These are phyloP conservation scores for Brachionus manjavacas DNA, from an alignment of 1,140 invertebrate genomes.

Conservation along the genomic window DNA sequence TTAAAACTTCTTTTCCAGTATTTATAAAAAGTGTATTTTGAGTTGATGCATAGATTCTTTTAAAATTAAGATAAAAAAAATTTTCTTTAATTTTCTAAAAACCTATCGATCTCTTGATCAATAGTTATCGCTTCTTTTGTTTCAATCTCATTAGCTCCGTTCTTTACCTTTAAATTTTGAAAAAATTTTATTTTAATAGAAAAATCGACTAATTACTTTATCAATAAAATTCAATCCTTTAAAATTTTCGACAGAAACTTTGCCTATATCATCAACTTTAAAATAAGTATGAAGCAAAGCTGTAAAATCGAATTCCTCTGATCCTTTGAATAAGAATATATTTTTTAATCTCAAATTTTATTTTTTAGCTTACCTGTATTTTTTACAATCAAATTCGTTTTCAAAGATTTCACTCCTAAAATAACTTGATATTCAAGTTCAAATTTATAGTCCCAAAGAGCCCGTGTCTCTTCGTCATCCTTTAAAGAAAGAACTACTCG, in stretches of 20 bases:
- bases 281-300: slow-evolving; percentile 88
- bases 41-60: slow-evolving; percentile 81
- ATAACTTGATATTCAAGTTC: slow-evolving; percentile 70
- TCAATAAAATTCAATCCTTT: slow-evolving; percentile 85
- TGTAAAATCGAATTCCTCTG: slow-evolving; percentile 79
- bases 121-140: slow-evolving; percentile 79
- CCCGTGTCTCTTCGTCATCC: slow-evolving; percentile 83
- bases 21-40: slow-evolving; percentile 85
- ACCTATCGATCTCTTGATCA: slow-evolving; percentile 77
- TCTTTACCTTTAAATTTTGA: slow-evolving; percentile 47
- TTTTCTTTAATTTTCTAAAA: neutral
- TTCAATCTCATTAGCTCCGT: slow-evolving; percentile 76
- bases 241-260: slow-evolving; percentile 81
- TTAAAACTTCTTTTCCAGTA: slow-evolving; percentile 80
- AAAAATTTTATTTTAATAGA: no score
- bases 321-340: slow-evolving; percentile 60
- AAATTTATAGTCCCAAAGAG: slow-evolving; percentile 83
- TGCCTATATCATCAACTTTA: slow-evolving; percentile 82
- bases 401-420: slow-evolving; percentile 68
- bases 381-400: slow-evolving; percentile 46
- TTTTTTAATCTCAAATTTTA: no score
- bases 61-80: neutral
- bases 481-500: slow-evolving; percentile 82
- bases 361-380: slow-evolving; percentile 48
- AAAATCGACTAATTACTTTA: slow-evolving; percentile 65